Base-by-base conservation (phyloP, 1,140 invertebrate species). In the Holcopasites calliopsidis region DNA sequence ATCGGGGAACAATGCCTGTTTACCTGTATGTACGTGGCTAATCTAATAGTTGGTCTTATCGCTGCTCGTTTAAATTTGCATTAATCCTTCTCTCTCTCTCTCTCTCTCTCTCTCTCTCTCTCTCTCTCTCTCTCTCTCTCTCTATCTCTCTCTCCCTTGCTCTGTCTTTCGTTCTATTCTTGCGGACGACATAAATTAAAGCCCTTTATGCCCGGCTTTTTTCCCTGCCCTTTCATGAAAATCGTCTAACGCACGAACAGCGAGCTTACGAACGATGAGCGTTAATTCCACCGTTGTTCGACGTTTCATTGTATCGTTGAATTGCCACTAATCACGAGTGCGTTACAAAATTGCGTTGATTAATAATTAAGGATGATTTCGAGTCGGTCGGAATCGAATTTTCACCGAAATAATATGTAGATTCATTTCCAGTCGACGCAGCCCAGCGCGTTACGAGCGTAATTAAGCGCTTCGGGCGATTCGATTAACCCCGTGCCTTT, bases 21-120 rank as follows among this genome's bases (percentile, higher is more conserved):
- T 80, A 60, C 61, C n/a, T 64, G 58, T 75, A 79, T 28, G n/a
- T n/a, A 26, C 57, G 58, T 52, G 52, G 65, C 72, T 79, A 80
- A 75, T 58, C 57, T 80, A 80, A 80, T 75, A 64, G 55, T 61
- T 47, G 54, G 55, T 44, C 55, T 65, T 79, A 62, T 62, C 69
- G 23, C 28, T 1, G 31, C n/a, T 8, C 55, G 44, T 38, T 71
- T 61, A 71, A 71, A 62, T 49, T 61, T 60, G 18, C 68, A 60
- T 60, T 61, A 62, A 58, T 23, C 31, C 69, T 18, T 31, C 13
- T 35, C 44, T 16, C 35, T 38, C 35, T 38, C 35, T 10, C 35
- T 10, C 57, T 21, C 16, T 61, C 18, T 13, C 33, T n/a, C n/a
- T n/a, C n/a, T n/a, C n/a, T n/a, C n/a, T n/a, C n/a, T n/a, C n/a